Base-by-base conservation (phyloP, 1,140 invertebrate species). In the Magallana ariakensis region DNA sequence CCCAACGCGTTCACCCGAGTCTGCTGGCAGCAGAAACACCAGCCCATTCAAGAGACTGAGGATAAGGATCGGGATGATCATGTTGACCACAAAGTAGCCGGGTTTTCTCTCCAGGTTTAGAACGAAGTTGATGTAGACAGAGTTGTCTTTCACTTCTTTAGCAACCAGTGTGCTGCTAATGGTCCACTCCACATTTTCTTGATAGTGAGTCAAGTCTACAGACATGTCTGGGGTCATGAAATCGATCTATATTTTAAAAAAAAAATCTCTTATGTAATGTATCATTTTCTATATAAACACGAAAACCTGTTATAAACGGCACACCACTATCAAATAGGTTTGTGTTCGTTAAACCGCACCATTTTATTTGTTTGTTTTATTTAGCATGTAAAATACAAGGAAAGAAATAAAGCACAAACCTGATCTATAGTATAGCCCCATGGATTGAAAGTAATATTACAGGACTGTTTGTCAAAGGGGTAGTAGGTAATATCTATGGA, bases 1-100 rank as follows among this genome's bases (percentile, higher is more conserved):
- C 4, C 95, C 94, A 60, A 96, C 95, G 88, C 96, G 95, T 90
- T 96, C 95, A 5, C 95, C 95, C 10, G 95, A 95, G 88, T 96
- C 95, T 0, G 96, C 95, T 8, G 96, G 96, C 70, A 96, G 92
- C 88, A 95, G 95, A 92, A 96, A 96, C 16, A 96, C 95, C 0
- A 96, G 92, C 10, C 96, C 93, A 13, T 95, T 95, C 11, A 96
- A 92, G 13, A 94, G 92, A 1, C 95, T 95, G 92, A 96, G 94
- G 94, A 96, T 95, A 88, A 96, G 94, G 88, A 95, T 96, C 0
- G 96, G 96, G 62, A 96, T 92, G 54, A 96, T 95, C 13, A 96
- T 94, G 92, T 96, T 96, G 91, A 95, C 94, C 58, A 95, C 94
- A 92, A 95, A 96, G 89, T 93, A 94, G 19, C 85, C 87, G 8